Conservation (phyloP, 2,888 invertebrate species). For the Drosophila differens region DNA sequence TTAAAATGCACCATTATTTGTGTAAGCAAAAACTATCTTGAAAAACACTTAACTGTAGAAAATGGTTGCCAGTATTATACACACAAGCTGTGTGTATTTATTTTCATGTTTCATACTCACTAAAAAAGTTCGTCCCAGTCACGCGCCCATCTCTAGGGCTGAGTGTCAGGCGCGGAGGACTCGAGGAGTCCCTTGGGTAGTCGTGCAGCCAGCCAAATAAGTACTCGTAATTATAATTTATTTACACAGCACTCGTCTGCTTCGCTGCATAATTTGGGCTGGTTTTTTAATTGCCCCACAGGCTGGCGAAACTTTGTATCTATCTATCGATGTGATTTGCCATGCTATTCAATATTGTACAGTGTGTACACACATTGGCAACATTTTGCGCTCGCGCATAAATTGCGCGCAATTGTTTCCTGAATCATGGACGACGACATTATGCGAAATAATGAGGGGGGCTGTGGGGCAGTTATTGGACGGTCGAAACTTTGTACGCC, state of each 20-base stretch:
- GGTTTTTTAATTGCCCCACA: slow-evolving; percentile 67
- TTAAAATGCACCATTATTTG: neutral
- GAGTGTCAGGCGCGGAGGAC: neutral
- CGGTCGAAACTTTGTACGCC: neutral
- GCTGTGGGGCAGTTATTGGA: neutral
- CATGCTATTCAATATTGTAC: slow-evolving; percentile 39
- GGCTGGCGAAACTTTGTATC: slow-evolving; percentile 36
- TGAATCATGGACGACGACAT: slow-evolving; percentile 36
- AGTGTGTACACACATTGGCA: slow-evolving; percentile 10
- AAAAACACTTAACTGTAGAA: neutral
- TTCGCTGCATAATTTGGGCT: slow-evolving; percentile 50
- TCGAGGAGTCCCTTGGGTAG: slow-evolving; percentile 37
- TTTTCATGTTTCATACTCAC: neutral
- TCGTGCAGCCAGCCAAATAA: slow-evolving; percentile 48
- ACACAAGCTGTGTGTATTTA: neutral
- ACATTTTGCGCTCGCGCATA: slow-evolving; percentile 48
- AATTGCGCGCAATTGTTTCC: slow-evolving; percentile 75
- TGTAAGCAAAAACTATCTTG: neutral
- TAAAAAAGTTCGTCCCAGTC: neutral
- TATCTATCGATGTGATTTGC: slow-evolving; percentile 37
- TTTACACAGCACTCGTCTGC: slow-evolving; percentile 61
- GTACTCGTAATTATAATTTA: slow-evolving; percentile 75
- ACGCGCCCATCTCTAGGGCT: slow-evolving; percentile 9
- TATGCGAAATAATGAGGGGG: slow-evolving; percentile 15
- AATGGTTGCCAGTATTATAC: neutral